Base-by-base conservation (phyloP, 2,797 vertebrate genomes). In the Hypotaenidia philippensis region DNA sequence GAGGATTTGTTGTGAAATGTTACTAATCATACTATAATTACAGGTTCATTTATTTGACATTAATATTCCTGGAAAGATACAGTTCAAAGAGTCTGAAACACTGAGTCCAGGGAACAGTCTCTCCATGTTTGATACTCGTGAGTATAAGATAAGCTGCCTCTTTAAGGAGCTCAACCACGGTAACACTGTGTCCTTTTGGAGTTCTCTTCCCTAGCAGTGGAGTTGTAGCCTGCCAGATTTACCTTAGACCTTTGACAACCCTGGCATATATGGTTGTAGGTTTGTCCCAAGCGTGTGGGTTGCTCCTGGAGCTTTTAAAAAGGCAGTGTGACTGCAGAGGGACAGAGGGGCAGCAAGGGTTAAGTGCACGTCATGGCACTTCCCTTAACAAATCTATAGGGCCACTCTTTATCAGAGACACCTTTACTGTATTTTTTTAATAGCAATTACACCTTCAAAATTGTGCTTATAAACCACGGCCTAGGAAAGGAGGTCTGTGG, bases 21-120 rank as follows among this genome's bases (percentile, higher is more conserved):
- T 74, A 56, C n/a, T 93, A 74, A 86, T 93, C 13, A 8, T 34
- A 40, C 16, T 78, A 4, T 95, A 63, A 93, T 96, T 96, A 69
- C 96, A 99, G 99, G 99, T 99, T 93, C 99, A 99, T 96, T 98
- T 99, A 63, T 99, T 99, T 97, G 99, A 99, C 96, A 99, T 99
- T 78, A 96, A 99, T 76, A 97, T 99, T 84, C 99, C 99, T 7
- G 99, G 99, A 77, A 99, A 99, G 97, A 99, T 99, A 91, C 96
- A 98, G 83, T 99, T 99, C 98, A 99, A 99, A 96, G 99, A 99
- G 95, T 99, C 99, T 4, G 98, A 99, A 98, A 99, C 98, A 0
- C 89, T 99, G 95, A 99, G 98, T 93, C 98, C 99, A 4, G 99
- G 99, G 17, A 98, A 98, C 96, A 98, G 83, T 95, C 97, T 99